These are phyloP conservation scores for Falco biarmicus DNA, from an alignment of 2,797 vertebrate species.

Conservation along the genomic window DNA sequence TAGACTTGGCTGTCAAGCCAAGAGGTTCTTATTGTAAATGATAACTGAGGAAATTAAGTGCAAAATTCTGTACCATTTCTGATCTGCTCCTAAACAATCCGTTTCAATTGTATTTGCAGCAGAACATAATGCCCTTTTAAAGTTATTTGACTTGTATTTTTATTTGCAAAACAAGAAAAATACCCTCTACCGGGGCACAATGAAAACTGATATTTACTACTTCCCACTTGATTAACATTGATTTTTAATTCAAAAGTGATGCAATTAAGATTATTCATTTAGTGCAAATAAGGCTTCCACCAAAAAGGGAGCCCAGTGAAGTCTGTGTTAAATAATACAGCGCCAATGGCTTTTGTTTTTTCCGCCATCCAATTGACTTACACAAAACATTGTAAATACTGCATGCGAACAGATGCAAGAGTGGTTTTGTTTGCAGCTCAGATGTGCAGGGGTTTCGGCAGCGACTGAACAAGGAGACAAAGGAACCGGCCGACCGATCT, in stretches of 20 bases:
- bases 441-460: slow-evolving; percentile 58
- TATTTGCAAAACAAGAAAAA: slow-evolving; percentile 84
- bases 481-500: slow-evolving; percentile 86
- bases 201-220: slow-evolving; percentile 84
- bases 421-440: slow-evolving; percentile 61
- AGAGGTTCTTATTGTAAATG: slow-evolving; percentile 89
- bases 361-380: slow-evolving; percentile 73
- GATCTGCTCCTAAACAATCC: slow-evolving; percentile 85
- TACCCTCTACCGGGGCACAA: slow-evolving; percentile 79
- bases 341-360: slow-evolving; percentile 72
- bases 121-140: slow-evolving; percentile 82
- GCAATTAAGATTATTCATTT: slow-evolving; percentile 95
- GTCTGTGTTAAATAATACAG: slow-evolving; percentile 78
- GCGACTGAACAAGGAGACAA: slow-evolving; percentile 81
- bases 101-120: slow-evolving; percentile 84
- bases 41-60: slow-evolving; percentile 91
- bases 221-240: slow-evolving; percentile 85
- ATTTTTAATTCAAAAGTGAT: slow-evolving; percentile 91
- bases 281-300: slow-evolving; percentile 85
- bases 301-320: slow-evolving; percentile 73
- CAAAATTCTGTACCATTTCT: slow-evolving; percentile 90
- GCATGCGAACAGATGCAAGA: slow-evolving; percentile 82
- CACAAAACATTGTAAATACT: slow-evolving; percentile 76
- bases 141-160: slow-evolving; percentile 82
- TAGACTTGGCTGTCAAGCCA: slow-evolving; percentile 88